These are phyloP conservation scores for Myotis pilosus DNA, from an alignment of 2,797 vertebrate species.

Conservation along the genomic window DNA sequence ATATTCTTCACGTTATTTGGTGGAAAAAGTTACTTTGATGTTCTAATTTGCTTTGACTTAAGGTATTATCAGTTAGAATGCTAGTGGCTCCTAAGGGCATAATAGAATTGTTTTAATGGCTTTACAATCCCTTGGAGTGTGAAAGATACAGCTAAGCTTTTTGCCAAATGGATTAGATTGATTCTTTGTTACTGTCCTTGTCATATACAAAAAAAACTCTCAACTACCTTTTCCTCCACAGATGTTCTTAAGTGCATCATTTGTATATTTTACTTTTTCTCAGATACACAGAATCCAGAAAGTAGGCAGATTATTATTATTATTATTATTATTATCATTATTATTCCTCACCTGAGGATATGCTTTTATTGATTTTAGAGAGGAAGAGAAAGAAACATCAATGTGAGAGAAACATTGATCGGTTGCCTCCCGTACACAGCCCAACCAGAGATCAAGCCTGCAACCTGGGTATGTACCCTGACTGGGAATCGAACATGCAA, in stretches of 20 bases:
- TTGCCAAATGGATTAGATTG: neutral
- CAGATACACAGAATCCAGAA: neutral
- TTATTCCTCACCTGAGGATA: neutral
- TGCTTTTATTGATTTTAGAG: neutral
- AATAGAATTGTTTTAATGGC: neutral
- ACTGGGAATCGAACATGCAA: neutral
- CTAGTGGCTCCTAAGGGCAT: neutral
- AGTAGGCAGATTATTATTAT: neutral
- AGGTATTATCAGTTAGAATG: conserved; percentile 16
- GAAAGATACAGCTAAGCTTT: neutral
- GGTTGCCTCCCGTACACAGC: neutral
- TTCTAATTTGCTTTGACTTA: conserved; percentile 13
- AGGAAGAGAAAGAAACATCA: neutral
- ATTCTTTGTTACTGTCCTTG: neutral
- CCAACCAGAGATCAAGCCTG: neutral
- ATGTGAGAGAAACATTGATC: neutral
- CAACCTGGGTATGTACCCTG: neutral
- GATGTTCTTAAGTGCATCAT: neutral
- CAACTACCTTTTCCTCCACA: neutral
- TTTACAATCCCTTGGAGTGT: neutral
- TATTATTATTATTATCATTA: neutral
- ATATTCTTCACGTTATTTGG: neutral
- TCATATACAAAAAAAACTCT: neutral
- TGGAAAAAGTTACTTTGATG: neutral
- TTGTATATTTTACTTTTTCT: neutral